Evolutionary conservation across 2,888 invertebrate genomes (phyloP), one percentile per base, ranked within the genome.

Genomic region (Dyspetes luteomarginatus): DNA sequence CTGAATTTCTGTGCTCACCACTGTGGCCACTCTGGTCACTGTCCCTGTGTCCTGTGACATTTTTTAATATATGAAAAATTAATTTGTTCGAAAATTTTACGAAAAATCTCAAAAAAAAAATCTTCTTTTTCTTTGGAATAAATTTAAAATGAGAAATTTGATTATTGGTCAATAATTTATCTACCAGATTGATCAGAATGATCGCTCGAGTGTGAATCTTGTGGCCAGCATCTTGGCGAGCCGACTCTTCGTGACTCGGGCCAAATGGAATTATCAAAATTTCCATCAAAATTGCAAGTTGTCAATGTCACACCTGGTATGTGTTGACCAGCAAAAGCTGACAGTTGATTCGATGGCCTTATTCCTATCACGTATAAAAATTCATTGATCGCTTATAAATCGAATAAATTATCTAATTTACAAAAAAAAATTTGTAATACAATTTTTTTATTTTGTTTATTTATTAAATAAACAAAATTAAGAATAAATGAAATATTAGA

Each of bases 231-330:
- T 74, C 84, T 90, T 45, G 84, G 86, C 2, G 90, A 88, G 24
- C 87, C 86, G 65, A 88, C 84, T 79, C 88, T 83, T 41, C 88
- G 87, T 1, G 90, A 84, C 74, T 90, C 90, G 7, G 90, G 88
- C 91, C 92, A 91, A 55, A 89, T 88, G 4, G 86, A 83, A 41
- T 90, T 90, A 55, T 91, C 92, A 74, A 84, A 84, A 76, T 84
- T 88, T n/a, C 88, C 83, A 36, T 91, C 92, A 68, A 90, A 91
- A 83, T 89, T 90, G 82, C 92, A 92, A 24, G 90, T 89, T 5
- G 92, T 92, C 79, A 92, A 84, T 15, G 91, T 92, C 24, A 92
- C 91, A 36, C 92, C 93, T 48, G 93, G 93, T 62, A 93, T 88
- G 82, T 92, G 92, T 58, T 91, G 92, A 85, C 88, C 89, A 62